phyloP scores from a whole-genome alignment of 1,140 invertebrate genomes.

The Microplitis demolitor region DNA sequence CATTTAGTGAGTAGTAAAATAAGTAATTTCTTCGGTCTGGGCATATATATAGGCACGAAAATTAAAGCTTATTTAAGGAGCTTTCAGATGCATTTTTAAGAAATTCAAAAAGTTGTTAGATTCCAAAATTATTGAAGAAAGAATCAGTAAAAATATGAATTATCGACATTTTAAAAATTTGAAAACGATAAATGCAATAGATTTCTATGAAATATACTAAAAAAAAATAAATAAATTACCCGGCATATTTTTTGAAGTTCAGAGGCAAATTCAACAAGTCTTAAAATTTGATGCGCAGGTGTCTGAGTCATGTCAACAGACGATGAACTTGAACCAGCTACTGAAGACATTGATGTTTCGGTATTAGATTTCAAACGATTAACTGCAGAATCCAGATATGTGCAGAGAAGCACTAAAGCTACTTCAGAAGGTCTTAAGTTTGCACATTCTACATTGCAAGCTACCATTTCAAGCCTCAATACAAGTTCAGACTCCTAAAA shows the following conservation, averaged over 20 bases:
- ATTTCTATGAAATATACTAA: not conserved
- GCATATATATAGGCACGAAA: no score
- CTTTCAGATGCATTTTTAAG: no score
- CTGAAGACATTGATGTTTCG: constrained; percentile 26
- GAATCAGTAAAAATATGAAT: no score
- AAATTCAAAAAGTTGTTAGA: no score
- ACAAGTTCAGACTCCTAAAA: constrained; percentile 66
- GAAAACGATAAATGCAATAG: no score
- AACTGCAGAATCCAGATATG: constrained; percentile 65
- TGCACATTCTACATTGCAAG: constrained; percentile 72
- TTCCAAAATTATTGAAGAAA: no score
- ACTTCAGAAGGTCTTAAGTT: constrained; percentile 70
- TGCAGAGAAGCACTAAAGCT: constrained; percentile 73
- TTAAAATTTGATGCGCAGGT: constrained; percentile 52
- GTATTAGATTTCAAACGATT: constrained; percentile 43
- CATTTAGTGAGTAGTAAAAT: no score
- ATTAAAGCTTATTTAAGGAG: no score
- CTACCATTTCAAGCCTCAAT: constrained; percentile 72
- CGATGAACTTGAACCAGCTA: constrained; percentile 34
- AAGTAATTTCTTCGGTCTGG: no score
- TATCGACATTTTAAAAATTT: no score
- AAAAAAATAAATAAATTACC: constrained; percentile 48
- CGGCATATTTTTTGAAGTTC: constrained; percentile 68
- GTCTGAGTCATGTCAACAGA: constrained; percentile 33
- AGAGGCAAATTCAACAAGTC: constrained; percentile 64